Conservation (phyloP, 2,113 vertebrate genomes). For the Mormoops blainvillei region DNA sequence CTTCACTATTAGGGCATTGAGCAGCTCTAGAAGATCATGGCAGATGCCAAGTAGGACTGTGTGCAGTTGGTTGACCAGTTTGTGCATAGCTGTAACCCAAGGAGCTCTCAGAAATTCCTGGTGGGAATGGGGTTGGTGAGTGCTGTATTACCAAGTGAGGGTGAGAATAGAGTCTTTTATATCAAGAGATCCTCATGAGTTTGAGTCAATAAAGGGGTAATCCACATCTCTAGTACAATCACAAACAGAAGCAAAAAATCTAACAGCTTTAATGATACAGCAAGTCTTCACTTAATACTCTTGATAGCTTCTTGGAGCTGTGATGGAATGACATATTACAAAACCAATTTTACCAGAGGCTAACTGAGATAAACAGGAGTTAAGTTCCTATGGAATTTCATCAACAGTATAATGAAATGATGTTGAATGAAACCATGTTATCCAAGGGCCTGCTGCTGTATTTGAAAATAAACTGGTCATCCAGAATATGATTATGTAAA, state of each 20-base stretch:
- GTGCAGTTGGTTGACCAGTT: not conserved
- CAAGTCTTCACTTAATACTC: not conserved
- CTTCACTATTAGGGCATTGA: not conserved
- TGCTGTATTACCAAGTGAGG: not conserved
- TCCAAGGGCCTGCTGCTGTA: not conserved
- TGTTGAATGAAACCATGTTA: not conserved
- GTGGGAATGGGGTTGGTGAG: not conserved
- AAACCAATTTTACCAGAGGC: not conserved
- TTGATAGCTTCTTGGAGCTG: not conserved
- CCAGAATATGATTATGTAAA: not conserved
- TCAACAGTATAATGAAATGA: not conserved
- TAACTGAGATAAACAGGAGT: not conserved
- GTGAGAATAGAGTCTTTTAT: not conserved
- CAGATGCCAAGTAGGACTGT: not conserved
- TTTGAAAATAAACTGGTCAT: not conserved
- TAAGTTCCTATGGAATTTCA: not conserved
- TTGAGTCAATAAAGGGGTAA: not conserved
- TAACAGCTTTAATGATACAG: not conserved
- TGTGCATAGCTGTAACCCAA: not conserved
- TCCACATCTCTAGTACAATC: not conserved
- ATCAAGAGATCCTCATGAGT: not conserved
- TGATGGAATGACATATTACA: not conserved
- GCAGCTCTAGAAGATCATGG: not conserved
- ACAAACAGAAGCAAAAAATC: not conserved
- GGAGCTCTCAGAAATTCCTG: not conserved